Evolutionary conservation across 2,797 vertebrate species (phyloP).

Genomic region (Diceros bicornis): DNA sequence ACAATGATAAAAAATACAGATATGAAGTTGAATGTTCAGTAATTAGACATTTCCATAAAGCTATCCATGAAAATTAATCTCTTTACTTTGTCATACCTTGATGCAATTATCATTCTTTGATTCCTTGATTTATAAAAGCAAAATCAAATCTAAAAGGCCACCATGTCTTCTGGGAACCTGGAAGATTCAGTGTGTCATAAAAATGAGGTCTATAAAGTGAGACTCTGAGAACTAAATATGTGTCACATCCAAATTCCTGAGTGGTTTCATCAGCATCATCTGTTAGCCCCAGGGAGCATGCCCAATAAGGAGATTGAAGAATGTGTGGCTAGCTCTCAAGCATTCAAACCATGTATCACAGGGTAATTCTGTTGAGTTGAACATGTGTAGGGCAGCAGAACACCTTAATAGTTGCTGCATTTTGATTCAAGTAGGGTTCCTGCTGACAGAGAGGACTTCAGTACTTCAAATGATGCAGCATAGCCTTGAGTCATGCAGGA

Average conservation of each 20-base stretch:
- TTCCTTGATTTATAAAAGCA: constrained; percentile 55
- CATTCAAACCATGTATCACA: neutral
- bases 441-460: neutral
- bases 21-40: constrained; percentile 31
- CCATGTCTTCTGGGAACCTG: constrained; percentile 47
- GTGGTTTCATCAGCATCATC: constrained; percentile 20
- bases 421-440: constrained; percentile 8
- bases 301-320: neutral
- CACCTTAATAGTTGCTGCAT: neutral
- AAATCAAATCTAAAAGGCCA: constrained; percentile 63
- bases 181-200: constrained; percentile 64
- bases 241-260: constrained; percentile 28
- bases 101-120: constrained; percentile 24
- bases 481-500: neutral
- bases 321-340: neutral
- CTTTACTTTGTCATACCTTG: constrained; percentile 4
- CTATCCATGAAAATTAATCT: constrained; percentile 5
- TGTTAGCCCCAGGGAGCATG: neutral
- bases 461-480: neutral
- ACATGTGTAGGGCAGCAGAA: neutral
- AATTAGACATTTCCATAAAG: constrained; percentile 60
- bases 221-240: neutral
- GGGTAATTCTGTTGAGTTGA: neutral
- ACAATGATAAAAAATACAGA: constrained; percentile 38
- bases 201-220: constrained; percentile 59